Conservation (phyloP, 2,797 vertebrate species). For the Pteronotus mesoamericanus region DNA sequence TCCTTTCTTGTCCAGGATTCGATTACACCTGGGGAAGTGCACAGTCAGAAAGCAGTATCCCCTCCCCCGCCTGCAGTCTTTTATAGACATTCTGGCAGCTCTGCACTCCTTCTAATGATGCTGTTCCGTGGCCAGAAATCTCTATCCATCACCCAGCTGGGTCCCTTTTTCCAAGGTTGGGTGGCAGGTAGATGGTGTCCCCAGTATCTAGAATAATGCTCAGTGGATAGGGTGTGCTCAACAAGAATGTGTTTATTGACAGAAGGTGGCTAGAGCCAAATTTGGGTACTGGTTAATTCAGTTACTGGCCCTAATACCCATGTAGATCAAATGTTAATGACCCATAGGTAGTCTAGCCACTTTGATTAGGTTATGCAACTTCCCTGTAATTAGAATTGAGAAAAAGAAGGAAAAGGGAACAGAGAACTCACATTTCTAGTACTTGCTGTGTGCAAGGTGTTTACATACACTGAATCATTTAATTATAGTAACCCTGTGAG, state of each 20-base stretch:
- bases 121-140: not conserved
- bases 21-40: slow-evolving; percentile 86
- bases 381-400: not conserved
- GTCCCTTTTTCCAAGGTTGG: not conserved
- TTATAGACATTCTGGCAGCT: not conserved
- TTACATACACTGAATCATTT: rapidly evolving
- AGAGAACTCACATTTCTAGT: not conserved
- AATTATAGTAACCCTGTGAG: not conserved
- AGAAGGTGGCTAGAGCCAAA: not conserved
- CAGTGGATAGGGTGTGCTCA: not conserved
- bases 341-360: not conserved
- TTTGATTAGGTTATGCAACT: not conserved
- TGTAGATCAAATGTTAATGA: not conserved
- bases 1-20: slow-evolving; percentile 89
- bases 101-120: not conserved
- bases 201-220: not conserved
- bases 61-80: not conserved
- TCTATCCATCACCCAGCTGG: not conserved
- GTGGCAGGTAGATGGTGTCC: not conserved
- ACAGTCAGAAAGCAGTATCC: not conserved
- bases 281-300: not conserved
- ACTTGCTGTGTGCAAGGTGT: not conserved
- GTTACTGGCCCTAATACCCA: not conserved
- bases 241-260: not conserved
- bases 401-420: not conserved